These are phyloP conservation scores for Onchidella celtica DNA, from an alignment of 2,888 invertebrate genomes.

Conservation along the genomic window DNA sequence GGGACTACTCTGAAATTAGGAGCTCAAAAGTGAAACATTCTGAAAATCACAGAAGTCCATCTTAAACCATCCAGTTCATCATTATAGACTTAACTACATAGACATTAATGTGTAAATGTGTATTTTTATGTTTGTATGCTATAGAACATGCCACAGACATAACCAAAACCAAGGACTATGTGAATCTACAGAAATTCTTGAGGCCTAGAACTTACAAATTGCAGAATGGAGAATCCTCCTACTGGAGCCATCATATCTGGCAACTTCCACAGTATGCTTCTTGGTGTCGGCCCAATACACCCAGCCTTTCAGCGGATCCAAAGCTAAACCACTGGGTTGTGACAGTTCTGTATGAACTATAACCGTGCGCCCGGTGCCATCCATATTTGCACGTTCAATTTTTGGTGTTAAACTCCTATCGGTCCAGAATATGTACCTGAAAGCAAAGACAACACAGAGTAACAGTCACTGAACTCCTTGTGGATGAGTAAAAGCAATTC, in stretches of 20 bases:
- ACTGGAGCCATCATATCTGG: conserved; percentile 63
- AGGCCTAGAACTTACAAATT: neutral
- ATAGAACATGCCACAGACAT: too few species aligned
- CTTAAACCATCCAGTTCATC: too few species aligned
- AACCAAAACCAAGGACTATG: too few species aligned
- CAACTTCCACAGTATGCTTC: conserved; percentile 66
- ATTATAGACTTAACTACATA: too few species aligned
- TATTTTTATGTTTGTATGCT: too few species aligned
- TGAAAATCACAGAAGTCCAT: too few species aligned
- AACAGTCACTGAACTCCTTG: neutral
- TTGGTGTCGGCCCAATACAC: conserved; percentile 93
- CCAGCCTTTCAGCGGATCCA: conserved; percentile 87
- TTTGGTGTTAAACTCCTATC: conserved; percentile 81
- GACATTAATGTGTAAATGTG: too few species aligned
- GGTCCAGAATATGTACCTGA: conserved; percentile 88
- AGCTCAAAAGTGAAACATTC: too few species aligned
- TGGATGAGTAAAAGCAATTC: too few species aligned
- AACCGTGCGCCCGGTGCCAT: conserved; percentile 62
- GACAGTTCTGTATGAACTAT: conserved; percentile 61
- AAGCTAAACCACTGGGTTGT: conserved; percentile 88
- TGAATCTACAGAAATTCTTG: too few species aligned
- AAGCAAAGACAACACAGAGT: too few species aligned
- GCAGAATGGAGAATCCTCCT: conserved; percentile 58
- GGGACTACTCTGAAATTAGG: too few species aligned
- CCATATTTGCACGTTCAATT: conserved; percentile 69